Evolutionary conservation across 1,140 invertebrate species (phyloP).

Genomic region (Triops longicaudatus): DNA sequence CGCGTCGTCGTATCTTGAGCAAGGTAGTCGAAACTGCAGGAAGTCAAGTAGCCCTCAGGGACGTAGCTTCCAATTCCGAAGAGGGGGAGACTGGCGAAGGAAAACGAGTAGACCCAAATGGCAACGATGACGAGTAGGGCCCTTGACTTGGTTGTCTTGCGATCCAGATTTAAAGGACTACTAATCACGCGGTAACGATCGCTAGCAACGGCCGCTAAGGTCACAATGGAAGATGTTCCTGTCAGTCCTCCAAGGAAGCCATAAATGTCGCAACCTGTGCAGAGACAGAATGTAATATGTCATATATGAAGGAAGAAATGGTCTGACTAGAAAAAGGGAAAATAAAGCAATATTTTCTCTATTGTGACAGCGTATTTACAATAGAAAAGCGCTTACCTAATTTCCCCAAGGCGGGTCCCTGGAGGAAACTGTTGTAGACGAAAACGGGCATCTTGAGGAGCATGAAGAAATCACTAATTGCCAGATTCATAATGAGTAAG

Average conservation of each 20-base stretch:
- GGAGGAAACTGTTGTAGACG: conserved; percentile 58
- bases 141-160: conserved; percentile 49
- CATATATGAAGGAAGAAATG: conserved; percentile 7
- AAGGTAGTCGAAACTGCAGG: conserved; percentile 72
- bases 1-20: conserved; percentile 36
- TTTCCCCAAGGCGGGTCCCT: conserved; percentile 57
- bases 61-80: conserved; percentile 61
- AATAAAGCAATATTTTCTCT: conserved; percentile 2
- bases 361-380: not conserved
- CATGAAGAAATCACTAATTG: conserved; percentile 63
- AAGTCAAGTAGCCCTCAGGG: conserved; percentile 66
- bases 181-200: conserved; percentile 64
- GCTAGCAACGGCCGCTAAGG: conserved; percentile 56
- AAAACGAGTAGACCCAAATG: conserved; percentile 60
- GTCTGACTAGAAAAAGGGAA: not conserved
- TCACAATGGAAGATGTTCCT: conserved; percentile 60
- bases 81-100: conserved; percentile 57
- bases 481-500: conserved; percentile 64
- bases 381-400: conserved; percentile 44
- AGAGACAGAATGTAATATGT: conserved; percentile 25
- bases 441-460: conserved; percentile 58
- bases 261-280: conserved; percentile 57
- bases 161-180: conserved; percentile 53
- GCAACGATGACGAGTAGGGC: conserved; percentile 52
- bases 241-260: conserved; percentile 62